A percentile compares a stretch with the other conserved stretches of the same genome.
These are phyloP conservation scores for Florisuga fusca DNA, from an alignment of 2,797 vertebrate species.

Conservation along the genomic window DNA sequence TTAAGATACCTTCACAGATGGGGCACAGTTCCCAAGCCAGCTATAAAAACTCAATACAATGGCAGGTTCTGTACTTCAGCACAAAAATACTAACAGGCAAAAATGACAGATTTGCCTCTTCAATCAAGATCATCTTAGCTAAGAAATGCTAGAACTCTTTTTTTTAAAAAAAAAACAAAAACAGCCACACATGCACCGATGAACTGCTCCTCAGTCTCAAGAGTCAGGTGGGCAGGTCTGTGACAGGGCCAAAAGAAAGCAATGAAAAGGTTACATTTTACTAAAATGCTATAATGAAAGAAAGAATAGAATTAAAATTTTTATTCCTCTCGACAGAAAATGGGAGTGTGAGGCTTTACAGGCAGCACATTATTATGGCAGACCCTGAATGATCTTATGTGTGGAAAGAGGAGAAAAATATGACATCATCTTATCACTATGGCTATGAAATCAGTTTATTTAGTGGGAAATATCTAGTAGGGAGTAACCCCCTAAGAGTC, in stretches of 20 bases:
- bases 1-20: not conserved
- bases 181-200: no score
- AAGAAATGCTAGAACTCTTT: not conserved
- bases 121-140: not conserved
- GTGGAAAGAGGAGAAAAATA: not conserved
- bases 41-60: not conserved
- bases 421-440: not conserved
- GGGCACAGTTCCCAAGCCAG: not conserved
- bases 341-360: not conserved
- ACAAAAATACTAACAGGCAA: slow-evolving; percentile 3
- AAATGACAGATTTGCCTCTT: not conserved
- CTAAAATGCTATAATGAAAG: slow-evolving; percentile 27
- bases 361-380: not conserved
- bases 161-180: not conserved
- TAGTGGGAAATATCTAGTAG: not conserved
- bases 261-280: not conserved
- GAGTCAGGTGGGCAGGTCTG: slow-evolving; percentile 50
- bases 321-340: not conserved
- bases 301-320: not conserved
- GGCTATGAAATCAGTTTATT: not conserved
- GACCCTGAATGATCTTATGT: not conserved
- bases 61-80: not conserved
- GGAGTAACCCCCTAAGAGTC: not conserved
- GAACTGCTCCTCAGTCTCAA: slow-evolving; percentile 51
- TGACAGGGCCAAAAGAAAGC: slow-evolving; percentile 11